phyloP scores from a whole-genome alignment of 2,888 invertebrate species.

The Camponotus fellah region DNA sequence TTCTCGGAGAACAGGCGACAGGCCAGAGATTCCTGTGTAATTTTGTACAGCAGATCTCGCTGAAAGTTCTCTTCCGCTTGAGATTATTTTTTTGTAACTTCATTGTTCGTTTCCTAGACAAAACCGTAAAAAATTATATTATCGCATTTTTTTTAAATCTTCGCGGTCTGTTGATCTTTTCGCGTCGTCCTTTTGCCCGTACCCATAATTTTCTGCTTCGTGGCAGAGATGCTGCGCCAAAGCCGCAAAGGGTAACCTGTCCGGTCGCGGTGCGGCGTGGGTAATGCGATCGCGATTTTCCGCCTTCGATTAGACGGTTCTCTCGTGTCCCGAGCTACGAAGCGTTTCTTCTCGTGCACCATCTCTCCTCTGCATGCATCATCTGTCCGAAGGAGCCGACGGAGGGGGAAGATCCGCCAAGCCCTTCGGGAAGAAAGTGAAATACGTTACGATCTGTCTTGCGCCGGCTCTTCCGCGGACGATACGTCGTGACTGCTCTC shows the following conservation, averaged over 20 bases:
- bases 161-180: conserved; percentile 3
- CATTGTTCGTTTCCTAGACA: background rate
- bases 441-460: conserved; percentile 80
- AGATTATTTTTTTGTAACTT: background rate
- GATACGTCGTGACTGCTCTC: conserved; percentile 81
- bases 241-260: conserved; percentile 21
- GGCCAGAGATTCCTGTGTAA: conserved; percentile 75
- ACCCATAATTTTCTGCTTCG: conserved; percentile 18
- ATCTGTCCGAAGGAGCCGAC: conserved; percentile 57
- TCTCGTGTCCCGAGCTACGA: conserved; percentile 52
- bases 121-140: background rate
- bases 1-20: conserved; percentile 44
- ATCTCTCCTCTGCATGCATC: conserved; percentile 74
- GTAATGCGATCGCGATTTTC: conserved; percentile 80
- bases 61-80: background rate
- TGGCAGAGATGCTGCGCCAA: conserved; percentile 28
- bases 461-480: conserved; percentile 74
- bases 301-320: conserved; percentile 79
- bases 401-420: conserved; percentile 43
- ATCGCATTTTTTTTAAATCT: background rate
- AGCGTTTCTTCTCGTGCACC: conserved; percentile 43
- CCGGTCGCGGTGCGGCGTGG: conserved; percentile 58
- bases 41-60: conserved; percentile 70
- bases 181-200: background rate
- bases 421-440: conserved; percentile 82